A percentile compares a stretch with the other conserved stretches of the same genome.
phyloP scores from a whole-genome alignment of 1,140 invertebrate genomes.

The Tribolium castaneum region DNA sequence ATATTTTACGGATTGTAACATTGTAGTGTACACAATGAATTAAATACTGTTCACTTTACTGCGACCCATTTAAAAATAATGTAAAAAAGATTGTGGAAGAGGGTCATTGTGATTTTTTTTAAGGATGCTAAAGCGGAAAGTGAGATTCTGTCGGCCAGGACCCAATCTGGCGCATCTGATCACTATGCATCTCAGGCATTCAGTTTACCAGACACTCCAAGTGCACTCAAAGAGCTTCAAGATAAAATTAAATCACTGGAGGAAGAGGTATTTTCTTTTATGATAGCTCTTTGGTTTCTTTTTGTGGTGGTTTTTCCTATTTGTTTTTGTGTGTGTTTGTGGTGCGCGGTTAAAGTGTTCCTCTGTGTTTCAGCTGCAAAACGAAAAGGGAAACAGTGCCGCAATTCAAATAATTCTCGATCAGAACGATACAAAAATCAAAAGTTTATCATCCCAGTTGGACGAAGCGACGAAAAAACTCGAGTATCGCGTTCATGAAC shows the following conservation, averaged over 20 bases:
- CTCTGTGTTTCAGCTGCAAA: slow-evolving; percentile 43
- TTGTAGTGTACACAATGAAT: too few relatives aligned
- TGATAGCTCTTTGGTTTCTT: not conserved
- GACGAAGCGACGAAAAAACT: not conserved
- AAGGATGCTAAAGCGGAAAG: slow-evolving; percentile 49
- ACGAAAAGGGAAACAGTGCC: slow-evolving; percentile 50
- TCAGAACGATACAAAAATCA: slow-evolving; percentile 24
- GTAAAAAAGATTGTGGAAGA: too few relatives aligned
- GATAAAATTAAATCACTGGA: slow-evolving; percentile 46
- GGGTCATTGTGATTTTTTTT: not conserved
- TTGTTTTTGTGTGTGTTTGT: slow-evolving; percentile 1
- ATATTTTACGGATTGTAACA: too few relatives aligned
- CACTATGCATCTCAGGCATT: slow-evolving; percentile 34
- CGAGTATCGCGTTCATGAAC: not conserved
- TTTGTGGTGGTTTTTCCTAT: slow-evolving; percentile 25
- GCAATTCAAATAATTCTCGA: slow-evolving; percentile 48
- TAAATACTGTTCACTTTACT: too few relatives aligned
- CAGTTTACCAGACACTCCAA: slow-evolving; percentile 12
- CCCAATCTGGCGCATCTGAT: slow-evolving; percentile 36
- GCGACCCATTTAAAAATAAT: too few relatives aligned
- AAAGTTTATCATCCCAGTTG: not conserved
- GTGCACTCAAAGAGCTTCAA: slow-evolving; percentile 38
- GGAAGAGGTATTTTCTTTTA: slow-evolving; percentile 45
- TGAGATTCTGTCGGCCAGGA: slow-evolving; percentile 38
- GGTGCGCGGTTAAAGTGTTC: slow-evolving; percentile 22